Evolutionary conservation across 2,888 invertebrate genomes (phyloP).

Genomic region (Scaptomyza cyrtandrae): DNA sequence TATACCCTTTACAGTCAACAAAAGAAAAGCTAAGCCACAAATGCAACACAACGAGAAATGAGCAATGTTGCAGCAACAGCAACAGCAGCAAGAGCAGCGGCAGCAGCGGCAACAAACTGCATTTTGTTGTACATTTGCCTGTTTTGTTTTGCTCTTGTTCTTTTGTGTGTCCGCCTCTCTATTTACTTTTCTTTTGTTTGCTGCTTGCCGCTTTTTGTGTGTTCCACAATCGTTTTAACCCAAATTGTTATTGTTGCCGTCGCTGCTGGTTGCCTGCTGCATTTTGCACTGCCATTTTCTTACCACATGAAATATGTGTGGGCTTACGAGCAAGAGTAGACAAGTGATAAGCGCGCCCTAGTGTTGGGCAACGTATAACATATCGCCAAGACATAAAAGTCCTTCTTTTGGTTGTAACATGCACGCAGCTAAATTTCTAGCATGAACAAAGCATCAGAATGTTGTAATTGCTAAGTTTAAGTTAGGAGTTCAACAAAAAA

Average conservation of each 20-base stretch:
- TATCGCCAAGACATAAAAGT: no score
- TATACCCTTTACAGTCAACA: not conserved
- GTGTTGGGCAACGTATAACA: slow-evolving; percentile 36
- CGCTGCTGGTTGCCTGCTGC: not conserved
- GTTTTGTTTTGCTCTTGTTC: slow-evolving; percentile 60
- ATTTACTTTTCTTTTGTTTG: slow-evolving; percentile 56
- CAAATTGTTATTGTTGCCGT: slow-evolving; percentile 57
- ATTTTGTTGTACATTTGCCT: slow-evolving; percentile 50
- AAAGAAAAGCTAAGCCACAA: not conserved
- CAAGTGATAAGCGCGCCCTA: not conserved
- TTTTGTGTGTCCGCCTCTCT: slow-evolving; percentile 43
- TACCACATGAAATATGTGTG: slow-evolving; percentile 52
- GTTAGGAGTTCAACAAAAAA: no score
- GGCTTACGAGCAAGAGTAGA: slow-evolving; percentile 14
- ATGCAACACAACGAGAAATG: not conserved
- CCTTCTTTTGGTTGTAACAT: no score
- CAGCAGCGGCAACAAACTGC: slow-evolving; percentile 13
- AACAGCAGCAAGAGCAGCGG: slow-evolving; percentile 1
- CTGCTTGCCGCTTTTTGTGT: slow-evolving; percentile 43
- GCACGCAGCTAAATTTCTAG: no score
- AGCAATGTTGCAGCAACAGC: slow-evolving; percentile 2
- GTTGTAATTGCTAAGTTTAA: no score
- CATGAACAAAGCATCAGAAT: no score
- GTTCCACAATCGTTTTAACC: slow-evolving; percentile 68
- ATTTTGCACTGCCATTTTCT: slow-evolving; percentile 52